Base-by-base conservation (phyloP, 2,888 invertebrate species). In the Hirtodrosophila alboralis region DNA sequence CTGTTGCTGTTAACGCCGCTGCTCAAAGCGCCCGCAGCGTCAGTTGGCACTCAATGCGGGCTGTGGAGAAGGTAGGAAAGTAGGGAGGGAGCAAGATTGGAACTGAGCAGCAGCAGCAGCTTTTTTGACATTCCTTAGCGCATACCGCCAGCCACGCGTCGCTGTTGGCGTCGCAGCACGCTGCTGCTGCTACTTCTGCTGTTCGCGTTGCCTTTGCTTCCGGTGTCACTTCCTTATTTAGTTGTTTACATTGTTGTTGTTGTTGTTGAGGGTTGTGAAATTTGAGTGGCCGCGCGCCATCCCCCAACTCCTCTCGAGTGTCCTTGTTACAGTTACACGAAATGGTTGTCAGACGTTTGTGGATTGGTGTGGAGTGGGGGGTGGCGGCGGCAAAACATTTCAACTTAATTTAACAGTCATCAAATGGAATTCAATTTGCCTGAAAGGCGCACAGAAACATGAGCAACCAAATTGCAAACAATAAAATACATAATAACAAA, bases 141-240 rank as follows among this genome's bases (percentile, higher is more conserved):
- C 79, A 77, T 78, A 68, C 79, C 77, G 49, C 28, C 44, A 51
- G 26, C 59, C 74, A 59, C 54, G 63, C 67, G 65, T 61, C 68
- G 59, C 67, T 57, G 62, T 30, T 43, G 53, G 26, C 49, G 54
- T 53, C 45, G 45, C 44, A 31, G 71, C 36, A 23, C 28, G 43
- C 33, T 48, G 52, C 37, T 26, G 37, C 12, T n/a, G n/a, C n/a
- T n/a, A n/a, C n/a, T n/a, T n/a, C 5, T 18, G 18, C n/a, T n/a
- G n/a, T n/a, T 38, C 8, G 21, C 18, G 45, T 63, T 52, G 67
- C 59, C 66, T 47, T 38, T 61, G 73, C 66, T 86, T 81, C 81
- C 81, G 81, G 84, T 81, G 84, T 86, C 81, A 84, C 84, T 81
- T 81, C 81, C 81, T 81, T 81, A 80, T 81, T 86, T 86, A 84